These are phyloP conservation scores for Crotalus viridis DNA, from an alignment of 2,113 vertebrate genomes.

Conservation along the genomic window DNA sequence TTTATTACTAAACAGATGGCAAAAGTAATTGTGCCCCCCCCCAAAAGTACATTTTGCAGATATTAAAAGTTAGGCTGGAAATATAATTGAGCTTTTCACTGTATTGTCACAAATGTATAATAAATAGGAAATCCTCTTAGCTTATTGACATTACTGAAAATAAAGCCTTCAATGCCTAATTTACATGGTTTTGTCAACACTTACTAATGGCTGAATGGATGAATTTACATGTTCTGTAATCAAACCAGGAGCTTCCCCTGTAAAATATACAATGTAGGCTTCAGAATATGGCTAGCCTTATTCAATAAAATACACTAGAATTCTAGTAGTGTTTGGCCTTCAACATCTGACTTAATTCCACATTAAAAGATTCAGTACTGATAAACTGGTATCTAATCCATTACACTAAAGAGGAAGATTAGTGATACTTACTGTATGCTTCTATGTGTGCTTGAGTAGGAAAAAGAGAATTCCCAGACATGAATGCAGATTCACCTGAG, in stretches of 20 bases:
- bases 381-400: neutral
- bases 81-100: constrained; percentile 43
- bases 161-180: constrained; percentile 30
- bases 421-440: neutral
- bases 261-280: constrained; percentile 40
- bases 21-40: neutral
- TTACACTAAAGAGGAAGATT: neutral
- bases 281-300: constrained; percentile 46
- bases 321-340: constrained; percentile 33
- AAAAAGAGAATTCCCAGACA: neutral
- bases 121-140: constrained; percentile 10
- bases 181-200: constrained; percentile 54
- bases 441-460: neutral
- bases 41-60: constrained; percentile 36
- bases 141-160: neutral
- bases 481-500: neutral
- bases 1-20: constrained; percentile 18
- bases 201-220: constrained; percentile 52
- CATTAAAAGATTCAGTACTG: neutral
- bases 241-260: constrained; percentile 52
- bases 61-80: constrained; percentile 36
- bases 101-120: constrained; percentile 41
- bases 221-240: constrained; percentile 58
- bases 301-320: constrained; percentile 57
- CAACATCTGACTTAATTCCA: neutral